Percentiles rank a stretch among this genome's conserved stretches.
These are phyloP conservation scores for Carcinoscorpius rotundicauda DNA, from an alignment of 1,140 invertebrate species.

Conservation along the genomic window DNA sequence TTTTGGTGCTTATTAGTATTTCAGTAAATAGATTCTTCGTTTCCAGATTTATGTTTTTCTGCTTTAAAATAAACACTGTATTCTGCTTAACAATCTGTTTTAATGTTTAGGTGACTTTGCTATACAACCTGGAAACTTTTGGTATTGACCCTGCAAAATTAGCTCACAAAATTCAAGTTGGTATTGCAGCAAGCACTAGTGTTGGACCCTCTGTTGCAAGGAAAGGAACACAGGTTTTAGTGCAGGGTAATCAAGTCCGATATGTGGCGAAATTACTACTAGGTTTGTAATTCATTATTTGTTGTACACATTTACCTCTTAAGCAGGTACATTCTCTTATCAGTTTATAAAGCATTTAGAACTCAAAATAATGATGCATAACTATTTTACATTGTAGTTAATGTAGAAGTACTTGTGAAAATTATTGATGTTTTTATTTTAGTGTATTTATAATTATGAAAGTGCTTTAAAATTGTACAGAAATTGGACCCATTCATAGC, in stretches of 20 bases:
- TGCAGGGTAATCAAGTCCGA: constrained; percentile 81
- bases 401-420: too few relatives aligned
- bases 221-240: constrained; percentile 61
- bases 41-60: not conserved
- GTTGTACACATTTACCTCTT: too few relatives aligned
- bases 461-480: too few relatives aligned
- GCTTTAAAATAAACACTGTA: not conserved
- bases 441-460: too few relatives aligned
- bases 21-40: not conserved
- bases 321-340: too few relatives aligned
- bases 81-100: not conserved
- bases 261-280: constrained; percentile 58
- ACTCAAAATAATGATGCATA: too few relatives aligned
- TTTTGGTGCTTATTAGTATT: not conserved
- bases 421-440: too few relatives aligned
- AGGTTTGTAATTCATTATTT: constrained; percentile 32
- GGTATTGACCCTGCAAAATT: constrained; percentile 66
- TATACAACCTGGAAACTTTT: constrained; percentile 73
- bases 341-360: too few relatives aligned
- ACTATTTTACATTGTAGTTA: too few relatives aligned
- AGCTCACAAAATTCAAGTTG: constrained; percentile 66
- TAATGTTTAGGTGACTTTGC: constrained; percentile 55
- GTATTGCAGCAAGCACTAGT: constrained; percentile 70
- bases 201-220: constrained; percentile 59
- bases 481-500: too few relatives aligned